A percentile compares a stretch with the other conserved stretches of the same genome.
Evolutionary conservation across 2,797 vertebrate genomes (phyloP).

Genomic region (Esox lucius): DNA sequence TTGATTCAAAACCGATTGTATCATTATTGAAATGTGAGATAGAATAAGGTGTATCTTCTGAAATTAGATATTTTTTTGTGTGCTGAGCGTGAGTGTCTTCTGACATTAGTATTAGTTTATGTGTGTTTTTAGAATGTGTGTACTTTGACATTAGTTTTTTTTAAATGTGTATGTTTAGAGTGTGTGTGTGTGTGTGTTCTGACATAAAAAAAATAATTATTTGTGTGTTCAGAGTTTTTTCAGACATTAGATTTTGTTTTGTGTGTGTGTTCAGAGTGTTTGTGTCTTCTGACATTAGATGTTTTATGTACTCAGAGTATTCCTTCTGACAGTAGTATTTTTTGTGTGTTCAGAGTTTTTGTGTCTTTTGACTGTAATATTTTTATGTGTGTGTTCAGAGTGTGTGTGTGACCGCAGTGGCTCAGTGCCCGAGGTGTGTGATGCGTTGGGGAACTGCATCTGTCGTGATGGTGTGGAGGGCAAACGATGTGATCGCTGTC

Average conservation of each 20-base stretch:
- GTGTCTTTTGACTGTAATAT: too few species aligned
- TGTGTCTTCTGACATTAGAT: slow-evolving; percentile 64
- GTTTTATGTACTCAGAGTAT: too few species aligned
- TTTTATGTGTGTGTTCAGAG: slow-evolving; percentile 60
- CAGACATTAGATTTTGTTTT: background rate
- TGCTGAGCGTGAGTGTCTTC: too few species aligned
- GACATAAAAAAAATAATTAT: too few species aligned
- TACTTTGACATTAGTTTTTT: too few species aligned
- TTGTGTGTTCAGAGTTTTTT: slow-evolving; percentile 20
- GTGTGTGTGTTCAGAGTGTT: slow-evolving; percentile 73
- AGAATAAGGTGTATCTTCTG: too few species aligned
- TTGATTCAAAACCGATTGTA: background rate
- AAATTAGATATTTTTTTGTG: too few species aligned
- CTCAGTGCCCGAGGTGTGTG: slow-evolving; percentile 70
- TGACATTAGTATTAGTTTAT: background rate
- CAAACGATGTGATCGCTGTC: slow-evolving; percentile 78
- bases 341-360: background rate
- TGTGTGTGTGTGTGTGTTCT: too few species aligned
- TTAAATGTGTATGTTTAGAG: too few species aligned
- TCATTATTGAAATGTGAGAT: background rate
- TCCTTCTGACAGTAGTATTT: too few species aligned
- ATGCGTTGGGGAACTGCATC: slow-evolving; percentile 76
- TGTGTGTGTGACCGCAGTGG: slow-evolving; percentile 80
- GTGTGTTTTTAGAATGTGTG: too few species aligned
- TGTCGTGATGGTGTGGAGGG: slow-evolving; percentile 79